Conservation (phyloP, 1,140 invertebrate species). For the Radopholus similis region DNA sequence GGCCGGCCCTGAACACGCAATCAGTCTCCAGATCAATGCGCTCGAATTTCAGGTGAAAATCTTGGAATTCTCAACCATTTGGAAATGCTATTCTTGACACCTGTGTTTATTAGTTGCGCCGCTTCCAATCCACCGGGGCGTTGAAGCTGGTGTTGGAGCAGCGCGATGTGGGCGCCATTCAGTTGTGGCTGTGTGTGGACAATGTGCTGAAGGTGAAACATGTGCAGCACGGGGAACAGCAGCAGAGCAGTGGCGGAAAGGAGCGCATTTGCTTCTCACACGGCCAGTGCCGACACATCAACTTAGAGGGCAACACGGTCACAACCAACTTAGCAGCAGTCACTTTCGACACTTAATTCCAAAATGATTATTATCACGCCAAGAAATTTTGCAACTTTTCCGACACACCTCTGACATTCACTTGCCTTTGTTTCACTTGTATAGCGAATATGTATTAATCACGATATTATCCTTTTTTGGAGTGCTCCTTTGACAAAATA, state of each 20-base stretch:
- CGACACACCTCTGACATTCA: too few relatives aligned
- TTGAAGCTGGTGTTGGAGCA: conserved; percentile 1
- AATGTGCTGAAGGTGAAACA: conserved; percentile 12
- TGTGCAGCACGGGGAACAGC: not conserved
- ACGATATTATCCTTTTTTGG: too few relatives aligned
- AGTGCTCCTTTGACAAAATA: too few relatives aligned
- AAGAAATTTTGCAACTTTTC: too few relatives aligned
- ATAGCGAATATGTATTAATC: too few relatives aligned
- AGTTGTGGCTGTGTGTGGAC: conserved; percentile 10
- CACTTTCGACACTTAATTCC: too few relatives aligned
- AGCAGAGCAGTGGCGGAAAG: not conserved
- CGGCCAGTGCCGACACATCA: not conserved
- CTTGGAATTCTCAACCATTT: not conserved
- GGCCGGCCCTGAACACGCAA: too few relatives aligned
- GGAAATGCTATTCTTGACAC: not conserved
- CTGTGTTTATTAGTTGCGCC: not conserved
- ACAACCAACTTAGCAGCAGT: too few relatives aligned
- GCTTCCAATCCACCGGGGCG: conserved; percentile 2
- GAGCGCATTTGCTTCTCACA: conserved; percentile 6
- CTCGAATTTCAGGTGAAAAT: conserved; percentile 12
- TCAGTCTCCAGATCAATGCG: conserved; percentile 13
- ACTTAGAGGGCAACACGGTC: too few relatives aligned
- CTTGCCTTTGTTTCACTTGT: too few relatives aligned
- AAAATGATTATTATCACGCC: too few relatives aligned
- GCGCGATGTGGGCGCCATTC: not conserved